phyloP scores from a whole-genome alignment of 1,140 invertebrate species.

The Drosophila sechellia region DNA sequence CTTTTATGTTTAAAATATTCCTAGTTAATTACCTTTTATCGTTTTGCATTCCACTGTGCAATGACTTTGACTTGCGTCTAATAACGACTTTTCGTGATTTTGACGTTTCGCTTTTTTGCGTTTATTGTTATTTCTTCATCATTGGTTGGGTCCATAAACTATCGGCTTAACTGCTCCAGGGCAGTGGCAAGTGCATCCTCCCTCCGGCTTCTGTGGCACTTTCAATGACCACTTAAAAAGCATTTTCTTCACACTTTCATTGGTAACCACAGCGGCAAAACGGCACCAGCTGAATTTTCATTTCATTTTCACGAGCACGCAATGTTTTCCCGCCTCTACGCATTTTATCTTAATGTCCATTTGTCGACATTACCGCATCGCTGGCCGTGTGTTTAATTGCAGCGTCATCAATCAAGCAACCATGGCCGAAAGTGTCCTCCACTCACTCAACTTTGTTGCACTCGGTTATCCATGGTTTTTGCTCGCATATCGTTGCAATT shows the following conservation, averaged over 20 bases:
- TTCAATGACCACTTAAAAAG: constrained; percentile 62
- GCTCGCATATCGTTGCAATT: constrained; percentile 17
- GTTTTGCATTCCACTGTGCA: constrained; percentile 28
- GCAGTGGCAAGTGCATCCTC: constrained; percentile 30
- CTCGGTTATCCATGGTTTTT: constrained; percentile 31
- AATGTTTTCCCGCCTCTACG: constrained; percentile 51
- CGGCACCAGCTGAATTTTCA: constrained; percentile 45
- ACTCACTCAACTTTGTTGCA: constrained; percentile 11
- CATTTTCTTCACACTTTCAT: constrained; percentile 78
- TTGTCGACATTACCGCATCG: constrained; percentile 73
- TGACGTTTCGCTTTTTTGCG: constrained; percentile 59
- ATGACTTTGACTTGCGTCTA: constrained; percentile 9
- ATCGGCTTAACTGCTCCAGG: constrained; percentile 31
- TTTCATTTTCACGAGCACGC: constrained; percentile 58
- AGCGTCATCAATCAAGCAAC: constrained; percentile 68
- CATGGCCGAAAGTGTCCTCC: constrained; percentile 28
- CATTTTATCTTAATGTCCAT: constrained; percentile 74
- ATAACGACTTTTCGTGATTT: constrained; percentile 36
- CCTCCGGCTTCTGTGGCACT: constrained; percentile 37
- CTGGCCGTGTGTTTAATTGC: constrained; percentile 69
- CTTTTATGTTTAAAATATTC: too few species aligned
- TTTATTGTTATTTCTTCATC: constrained; percentile 73
- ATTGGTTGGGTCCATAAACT: constrained; percentile 46
- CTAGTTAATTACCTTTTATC: constrained; percentile 6
- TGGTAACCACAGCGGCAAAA: constrained; percentile 63